These are phyloP conservation scores for Plestiodon gilberti DNA, from an alignment of 2,113 vertebrate genomes.

Conservation along the genomic window DNA sequence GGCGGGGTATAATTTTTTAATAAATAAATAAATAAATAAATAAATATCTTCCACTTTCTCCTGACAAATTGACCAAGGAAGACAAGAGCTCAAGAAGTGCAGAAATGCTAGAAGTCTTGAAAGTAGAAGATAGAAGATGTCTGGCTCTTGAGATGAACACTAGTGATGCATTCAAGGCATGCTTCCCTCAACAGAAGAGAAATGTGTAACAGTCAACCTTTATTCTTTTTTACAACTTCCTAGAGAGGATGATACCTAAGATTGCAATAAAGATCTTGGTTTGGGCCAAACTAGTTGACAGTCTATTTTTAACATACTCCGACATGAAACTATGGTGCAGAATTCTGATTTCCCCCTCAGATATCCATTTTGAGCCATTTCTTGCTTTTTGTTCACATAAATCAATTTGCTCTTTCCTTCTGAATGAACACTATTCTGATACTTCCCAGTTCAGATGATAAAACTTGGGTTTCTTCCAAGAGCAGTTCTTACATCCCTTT, in stretches of 20 bases:
- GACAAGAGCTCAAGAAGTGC: not conserved
- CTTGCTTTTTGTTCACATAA: constrained; percentile 1
- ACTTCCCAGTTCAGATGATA: not conserved
- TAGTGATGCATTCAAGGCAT: not conserved
- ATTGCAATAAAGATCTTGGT: not conserved
- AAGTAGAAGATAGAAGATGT: not conserved
- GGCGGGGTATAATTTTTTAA: too few species aligned
- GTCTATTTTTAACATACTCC: not conserved
- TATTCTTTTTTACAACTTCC: not conserved
- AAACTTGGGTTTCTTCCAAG: not conserved
- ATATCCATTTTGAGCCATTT: not conserved
- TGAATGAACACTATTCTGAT: not conserved
- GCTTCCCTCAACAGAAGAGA: not conserved
- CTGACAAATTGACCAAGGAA: not conserved
- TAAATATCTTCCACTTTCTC: not conserved
- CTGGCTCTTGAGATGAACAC: not conserved
- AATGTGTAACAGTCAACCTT: not conserved
- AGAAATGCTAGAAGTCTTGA: not conserved
- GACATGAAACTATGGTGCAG: not conserved
- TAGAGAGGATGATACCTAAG: not conserved
- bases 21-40: too few species aligned
- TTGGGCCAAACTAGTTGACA: not conserved
- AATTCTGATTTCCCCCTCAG: not conserved
- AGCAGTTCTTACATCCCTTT: not conserved
- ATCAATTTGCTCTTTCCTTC: constrained; percentile 23